Percentiles rank a stretch among this genome's conserved stretches.
These are phyloP conservation scores for Caenorhabditis drosophilae DNA, from an alignment of 2,888 invertebrate genomes.

Conservation along the genomic window DNA sequence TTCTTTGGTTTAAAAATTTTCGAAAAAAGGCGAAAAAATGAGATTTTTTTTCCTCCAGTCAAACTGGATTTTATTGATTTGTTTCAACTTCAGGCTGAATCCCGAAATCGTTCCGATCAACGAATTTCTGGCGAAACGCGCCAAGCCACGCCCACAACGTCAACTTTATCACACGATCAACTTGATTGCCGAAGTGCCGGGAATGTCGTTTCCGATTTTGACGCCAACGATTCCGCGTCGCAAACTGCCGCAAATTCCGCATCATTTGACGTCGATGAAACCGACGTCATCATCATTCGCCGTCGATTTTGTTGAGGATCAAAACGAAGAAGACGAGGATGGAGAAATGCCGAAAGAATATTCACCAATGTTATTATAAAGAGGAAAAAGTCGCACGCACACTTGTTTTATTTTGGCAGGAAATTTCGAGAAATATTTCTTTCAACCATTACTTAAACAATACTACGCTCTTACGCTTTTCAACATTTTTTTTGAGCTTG, in stretches of 20 bases:
- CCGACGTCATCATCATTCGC: constrained; percentile 9
- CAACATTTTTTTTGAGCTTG: too few species aligned
- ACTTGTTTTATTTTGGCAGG: too few species aligned
- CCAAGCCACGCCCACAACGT: constrained; percentile 44
- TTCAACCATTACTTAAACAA: too few species aligned
- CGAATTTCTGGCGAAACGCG: constrained; percentile 41
- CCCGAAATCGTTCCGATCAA: constrained; percentile 54
- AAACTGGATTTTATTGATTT: neutral
- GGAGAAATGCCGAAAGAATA: constrained; percentile 18
- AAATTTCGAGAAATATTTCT: too few species aligned
- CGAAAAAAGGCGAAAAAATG: neutral
- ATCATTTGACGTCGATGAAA: constrained; percentile 48
- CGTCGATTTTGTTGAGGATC: constrained; percentile 24
- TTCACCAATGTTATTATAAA: constrained; percentile 23
- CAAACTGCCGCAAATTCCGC: constrained; percentile 54
- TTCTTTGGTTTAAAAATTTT: neutral
- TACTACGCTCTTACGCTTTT: too few species aligned
- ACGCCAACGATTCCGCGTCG: constrained; percentile 53
- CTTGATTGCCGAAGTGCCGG: constrained; percentile 46
- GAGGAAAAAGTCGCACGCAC: too few species aligned
- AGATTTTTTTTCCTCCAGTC: neutral
- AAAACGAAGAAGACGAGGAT: constrained; percentile 19
- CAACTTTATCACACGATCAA: constrained; percentile 55
- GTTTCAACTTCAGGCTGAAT: constrained; percentile 46
- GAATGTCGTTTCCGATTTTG: constrained; percentile 53